A percentile compares a stretch with the other conserved stretches of the same genome.
phyloP scores from a whole-genome alignment of 92 coral and sea anemone species.

The Desmophyllum pertusum region DNA sequence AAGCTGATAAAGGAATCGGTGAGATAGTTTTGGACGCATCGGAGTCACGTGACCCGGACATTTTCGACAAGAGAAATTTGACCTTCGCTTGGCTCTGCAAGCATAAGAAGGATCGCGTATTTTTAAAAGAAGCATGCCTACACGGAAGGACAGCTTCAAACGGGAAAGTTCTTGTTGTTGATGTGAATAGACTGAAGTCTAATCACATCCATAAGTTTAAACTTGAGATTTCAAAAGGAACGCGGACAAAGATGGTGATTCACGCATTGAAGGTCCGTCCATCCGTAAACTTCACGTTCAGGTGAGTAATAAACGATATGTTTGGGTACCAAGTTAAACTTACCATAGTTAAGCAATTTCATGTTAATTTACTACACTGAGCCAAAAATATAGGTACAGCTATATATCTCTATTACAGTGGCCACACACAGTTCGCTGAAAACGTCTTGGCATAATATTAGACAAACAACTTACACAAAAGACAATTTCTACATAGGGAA shows the following conservation, averaged over 20 bases:
- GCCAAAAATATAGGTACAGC: too few relatives aligned
- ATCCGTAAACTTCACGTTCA: conserved; percentile 27
- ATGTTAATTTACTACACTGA: too few relatives aligned
- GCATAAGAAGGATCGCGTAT: neutral
- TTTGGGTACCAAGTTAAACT: neutral
- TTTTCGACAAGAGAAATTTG: neutral
- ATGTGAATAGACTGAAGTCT: neutral
- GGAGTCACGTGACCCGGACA: conserved; percentile 36
- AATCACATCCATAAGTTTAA: conserved; percentile 3
- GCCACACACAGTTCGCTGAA: too few relatives aligned
- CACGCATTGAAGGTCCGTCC: conserved; percentile 14
- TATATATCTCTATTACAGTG: too few relatives aligned
- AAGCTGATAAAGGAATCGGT: conserved; percentile 30
- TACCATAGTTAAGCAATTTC: too few relatives aligned
- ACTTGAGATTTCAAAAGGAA: conserved; percentile 14
- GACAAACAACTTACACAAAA: too few relatives aligned
- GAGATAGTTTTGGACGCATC: conserved; percentile 40
- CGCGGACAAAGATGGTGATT: neutral
- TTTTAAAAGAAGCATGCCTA: neutral
- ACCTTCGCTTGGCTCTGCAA: conserved; percentile 16
- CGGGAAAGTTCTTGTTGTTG: neutral
- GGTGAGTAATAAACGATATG: conserved; percentile 1
- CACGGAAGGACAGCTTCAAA: neutral
- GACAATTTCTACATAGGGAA: too few relatives aligned
- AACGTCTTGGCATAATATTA: too few relatives aligned